Conservation (phyloP, 2,113 vertebrate genomes). For the Ochotona curzoniae region DNA sequence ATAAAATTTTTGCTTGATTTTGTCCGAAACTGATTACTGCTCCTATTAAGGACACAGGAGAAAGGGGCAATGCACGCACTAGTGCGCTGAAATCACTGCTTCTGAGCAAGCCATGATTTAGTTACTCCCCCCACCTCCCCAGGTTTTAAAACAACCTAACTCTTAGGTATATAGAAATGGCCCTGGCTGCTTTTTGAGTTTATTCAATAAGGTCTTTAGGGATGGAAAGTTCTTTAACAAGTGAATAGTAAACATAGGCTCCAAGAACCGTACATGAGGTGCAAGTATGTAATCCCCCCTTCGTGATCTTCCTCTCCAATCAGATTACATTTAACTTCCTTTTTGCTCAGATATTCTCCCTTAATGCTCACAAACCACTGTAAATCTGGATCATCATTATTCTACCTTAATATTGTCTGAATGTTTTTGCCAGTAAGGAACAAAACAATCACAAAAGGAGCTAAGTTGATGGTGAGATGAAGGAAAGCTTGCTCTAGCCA, state of each 20-base stretch:
- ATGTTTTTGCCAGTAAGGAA: not conserved
- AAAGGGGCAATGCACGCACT: not conserved
- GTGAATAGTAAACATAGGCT: not conserved
- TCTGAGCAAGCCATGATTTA: constrained; percentile 37
- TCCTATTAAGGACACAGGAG: not conserved
- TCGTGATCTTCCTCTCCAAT: not conserved
- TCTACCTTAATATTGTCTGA: constrained; percentile 21
- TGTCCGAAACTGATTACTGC: not conserved
- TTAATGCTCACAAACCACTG: not conserved
- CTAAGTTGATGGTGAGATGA: constrained; percentile 28
- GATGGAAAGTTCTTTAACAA: not conserved
- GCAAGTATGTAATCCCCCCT: not conserved
- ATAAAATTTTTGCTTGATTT: not conserved
- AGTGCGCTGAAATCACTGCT: not conserved
- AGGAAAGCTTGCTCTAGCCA: not conserved
- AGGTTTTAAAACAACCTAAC: constrained; percentile 28
- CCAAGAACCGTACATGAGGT: not conserved
- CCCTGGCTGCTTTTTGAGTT: constrained; percentile 6
- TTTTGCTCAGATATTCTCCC: not conserved
- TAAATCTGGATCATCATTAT: not conserved
- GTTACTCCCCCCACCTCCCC: not conserved
- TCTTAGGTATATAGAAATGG: not conserved
- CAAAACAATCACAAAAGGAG: not conserved
- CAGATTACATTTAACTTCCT: not conserved
- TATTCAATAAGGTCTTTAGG: constrained; percentile 17